Conservation (phyloP, 2,888 invertebrate species). For the Volucella inanis region DNA sequence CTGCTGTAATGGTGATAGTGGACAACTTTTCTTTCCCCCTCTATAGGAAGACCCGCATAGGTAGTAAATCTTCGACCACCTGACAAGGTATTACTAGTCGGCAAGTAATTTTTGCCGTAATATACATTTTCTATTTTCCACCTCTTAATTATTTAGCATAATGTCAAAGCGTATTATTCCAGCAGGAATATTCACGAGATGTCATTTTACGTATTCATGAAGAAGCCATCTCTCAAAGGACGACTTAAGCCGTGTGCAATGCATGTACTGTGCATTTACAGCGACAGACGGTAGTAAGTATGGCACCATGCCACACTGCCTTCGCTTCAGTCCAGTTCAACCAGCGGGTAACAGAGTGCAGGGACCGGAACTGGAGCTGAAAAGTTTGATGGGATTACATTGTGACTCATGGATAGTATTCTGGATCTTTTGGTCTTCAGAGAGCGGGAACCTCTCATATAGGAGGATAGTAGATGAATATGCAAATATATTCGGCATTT, state of each 20-base stretch:
- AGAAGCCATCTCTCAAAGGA: conserved; percentile 54
- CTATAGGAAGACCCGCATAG: too few relatives aligned
- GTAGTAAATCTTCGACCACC: conserved; percentile 34
- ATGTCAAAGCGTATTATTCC: conserved; percentile 67
- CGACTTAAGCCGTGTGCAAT: conserved; percentile 46
- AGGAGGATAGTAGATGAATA: conserved; percentile 47
- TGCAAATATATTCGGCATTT: conserved; percentile 64
- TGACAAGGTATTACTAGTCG: conserved; percentile 57
- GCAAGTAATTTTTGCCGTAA: conserved; percentile 44
- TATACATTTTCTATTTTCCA: conserved; percentile 67
- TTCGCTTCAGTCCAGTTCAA: neutral
- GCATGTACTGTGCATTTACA: neutral
- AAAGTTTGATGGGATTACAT: conserved; percentile 64
- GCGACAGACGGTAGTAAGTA: neutral
- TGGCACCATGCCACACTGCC: neutral
- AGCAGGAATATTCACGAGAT: conserved; percentile 70
- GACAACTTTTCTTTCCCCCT: neutral
- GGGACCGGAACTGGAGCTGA: conserved; percentile 49
- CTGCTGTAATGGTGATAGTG: neutral
- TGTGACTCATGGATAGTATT: conserved; percentile 29
- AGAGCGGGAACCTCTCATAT: conserved; percentile 1
- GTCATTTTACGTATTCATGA: conserved; percentile 71
- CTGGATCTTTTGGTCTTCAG: conserved; percentile 19
- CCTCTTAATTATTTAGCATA: conserved; percentile 71
- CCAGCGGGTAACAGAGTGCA: neutral